phyloP scores from a whole-genome alignment of 1,140 invertebrate species.

The Propsilocerus akamusi region DNA sequence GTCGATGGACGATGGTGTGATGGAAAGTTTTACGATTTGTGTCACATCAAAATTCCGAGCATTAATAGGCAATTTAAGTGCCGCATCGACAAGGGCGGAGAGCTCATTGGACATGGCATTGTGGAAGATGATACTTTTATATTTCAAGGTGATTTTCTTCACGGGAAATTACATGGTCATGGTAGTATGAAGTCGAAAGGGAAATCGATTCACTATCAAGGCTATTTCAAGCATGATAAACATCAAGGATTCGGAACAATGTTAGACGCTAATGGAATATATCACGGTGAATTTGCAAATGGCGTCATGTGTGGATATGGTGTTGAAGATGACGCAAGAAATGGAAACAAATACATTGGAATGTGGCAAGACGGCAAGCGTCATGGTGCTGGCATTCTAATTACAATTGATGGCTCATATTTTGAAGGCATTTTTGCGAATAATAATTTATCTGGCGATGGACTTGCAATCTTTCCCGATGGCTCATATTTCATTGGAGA shows the following conservation, averaged over 20 bases:
- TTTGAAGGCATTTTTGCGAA: conserved; percentile 71
- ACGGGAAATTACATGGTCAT: conserved; percentile 63
- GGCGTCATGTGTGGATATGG: conserved; percentile 68
- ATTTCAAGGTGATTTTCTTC: conserved; percentile 72
- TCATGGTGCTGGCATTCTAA: conserved; percentile 62
- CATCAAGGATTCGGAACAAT: conserved; percentile 69
- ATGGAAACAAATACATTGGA: conserved; percentile 77
- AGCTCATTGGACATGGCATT: conserved; percentile 16
- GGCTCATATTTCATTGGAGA: conserved; percentile 79
- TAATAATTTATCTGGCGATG: conserved; percentile 60
- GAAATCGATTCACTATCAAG: conserved; percentile 56
- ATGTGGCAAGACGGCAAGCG: conserved; percentile 67
- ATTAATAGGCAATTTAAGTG: neutral
- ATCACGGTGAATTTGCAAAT: conserved; percentile 66
- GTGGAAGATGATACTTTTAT: conserved; percentile 24
- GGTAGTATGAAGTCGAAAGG: conserved; percentile 48
- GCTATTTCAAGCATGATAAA: conserved; percentile 64
- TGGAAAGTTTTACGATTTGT: conserved; percentile 64
- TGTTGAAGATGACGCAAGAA: conserved; percentile 67
- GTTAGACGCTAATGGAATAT: conserved; percentile 62
- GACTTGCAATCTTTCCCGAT: conserved; percentile 75
- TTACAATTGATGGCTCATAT: conserved; percentile 76
- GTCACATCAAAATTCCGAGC: conserved; percentile 56
- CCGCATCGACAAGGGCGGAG: neutral
- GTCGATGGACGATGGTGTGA: conserved; percentile 59